These are phyloP conservation scores for Chondrosia reniformis DNA, from an alignment of 37 sponge, comb jelly and placozoan genomes.

Conservation along the genomic window DNA sequence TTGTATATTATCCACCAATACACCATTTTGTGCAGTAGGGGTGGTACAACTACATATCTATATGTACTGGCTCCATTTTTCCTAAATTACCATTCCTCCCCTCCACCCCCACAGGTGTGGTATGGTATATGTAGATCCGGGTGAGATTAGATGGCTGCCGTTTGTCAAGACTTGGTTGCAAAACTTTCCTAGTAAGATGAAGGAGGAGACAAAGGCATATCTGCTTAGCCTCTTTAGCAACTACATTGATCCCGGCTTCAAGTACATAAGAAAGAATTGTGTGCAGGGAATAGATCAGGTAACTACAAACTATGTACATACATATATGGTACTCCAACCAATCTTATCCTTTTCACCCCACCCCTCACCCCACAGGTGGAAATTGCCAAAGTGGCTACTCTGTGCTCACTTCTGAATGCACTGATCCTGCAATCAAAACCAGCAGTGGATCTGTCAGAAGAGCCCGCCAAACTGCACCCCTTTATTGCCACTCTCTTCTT, in stretches of 20 bases:
- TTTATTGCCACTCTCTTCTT: conserved; percentile 85
- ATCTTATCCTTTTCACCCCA: neutral
- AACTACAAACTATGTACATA: neutral
- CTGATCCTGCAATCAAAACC: conserved; percentile 50
- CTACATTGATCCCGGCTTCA: conserved; percentile 85
- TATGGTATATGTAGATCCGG: conserved; percentile 97
- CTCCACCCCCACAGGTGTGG: conserved; percentile 71
- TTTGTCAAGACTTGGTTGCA: conserved; percentile 85
- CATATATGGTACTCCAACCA: neutral
- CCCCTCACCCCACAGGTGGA: conserved; percentile 59
- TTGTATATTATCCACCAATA: too few species aligned
- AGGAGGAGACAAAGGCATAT: conserved; percentile 79
- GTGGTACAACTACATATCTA: too few species aligned
- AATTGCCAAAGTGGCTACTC: conserved; percentile 65
- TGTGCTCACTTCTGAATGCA: conserved; percentile 74
- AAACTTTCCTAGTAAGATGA: conserved; percentile 63
- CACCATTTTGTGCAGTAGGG: too few species aligned
- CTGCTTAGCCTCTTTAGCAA: conserved; percentile 71
- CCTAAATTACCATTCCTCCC: too few species aligned
- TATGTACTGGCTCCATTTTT: too few species aligned
- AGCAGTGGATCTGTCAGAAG: conserved; percentile 59
- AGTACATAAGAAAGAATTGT: conserved; percentile 81
- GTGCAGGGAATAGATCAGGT: conserved; percentile 84
- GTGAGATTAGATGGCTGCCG: conserved; percentile 86
- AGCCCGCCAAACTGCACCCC: conserved; percentile 79